Percentiles rank a stretch among this genome's conserved stretches.
These are phyloP conservation scores for Phlogophora meticulosa DNA, from an alignment of 2,888 invertebrate species.

Conservation along the genomic window DNA sequence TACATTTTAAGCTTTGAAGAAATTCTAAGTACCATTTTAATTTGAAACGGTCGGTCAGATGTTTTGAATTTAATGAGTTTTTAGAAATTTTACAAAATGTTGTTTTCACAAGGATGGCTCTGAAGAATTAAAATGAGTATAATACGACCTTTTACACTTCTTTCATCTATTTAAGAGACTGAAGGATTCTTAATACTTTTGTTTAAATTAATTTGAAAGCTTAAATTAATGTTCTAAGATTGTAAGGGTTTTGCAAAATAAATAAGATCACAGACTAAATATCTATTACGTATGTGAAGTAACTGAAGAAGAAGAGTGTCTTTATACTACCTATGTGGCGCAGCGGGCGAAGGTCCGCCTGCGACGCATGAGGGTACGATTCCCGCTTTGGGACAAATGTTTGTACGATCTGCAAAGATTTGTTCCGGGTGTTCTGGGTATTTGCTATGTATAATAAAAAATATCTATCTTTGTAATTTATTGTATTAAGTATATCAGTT, in stretches of 20 bases:
- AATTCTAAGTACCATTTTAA: slow-evolving; percentile 61
- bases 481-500: too few relatives aligned
- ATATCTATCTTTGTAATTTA: too few relatives aligned
- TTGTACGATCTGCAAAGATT: too few relatives aligned
- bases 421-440: too few relatives aligned
- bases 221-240: not conserved
- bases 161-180: not conserved
- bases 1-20: slow-evolving; percentile 67
- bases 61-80: slow-evolving; percentile 47
- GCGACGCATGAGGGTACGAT: too few relatives aligned
- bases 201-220: not conserved
- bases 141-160: not conserved
- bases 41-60: slow-evolving; percentile 57
- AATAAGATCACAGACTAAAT: too few relatives aligned
- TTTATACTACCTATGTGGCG: too few relatives aligned
- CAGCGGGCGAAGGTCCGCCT: too few relatives aligned
- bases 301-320: too few relatives aligned
- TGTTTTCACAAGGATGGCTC: not conserved
- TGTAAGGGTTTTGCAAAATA: not conserved
- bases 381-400: too few relatives aligned
- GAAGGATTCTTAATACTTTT: not conserved
- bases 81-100: slow-evolving; percentile 9
- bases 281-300: too few relatives aligned
- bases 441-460: too few relatives aligned
- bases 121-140: slow-evolving; percentile 4